phyloP scores from a whole-genome alignment of 2,113 vertebrate species.

The Eulacestoma nigropectus region DNA sequence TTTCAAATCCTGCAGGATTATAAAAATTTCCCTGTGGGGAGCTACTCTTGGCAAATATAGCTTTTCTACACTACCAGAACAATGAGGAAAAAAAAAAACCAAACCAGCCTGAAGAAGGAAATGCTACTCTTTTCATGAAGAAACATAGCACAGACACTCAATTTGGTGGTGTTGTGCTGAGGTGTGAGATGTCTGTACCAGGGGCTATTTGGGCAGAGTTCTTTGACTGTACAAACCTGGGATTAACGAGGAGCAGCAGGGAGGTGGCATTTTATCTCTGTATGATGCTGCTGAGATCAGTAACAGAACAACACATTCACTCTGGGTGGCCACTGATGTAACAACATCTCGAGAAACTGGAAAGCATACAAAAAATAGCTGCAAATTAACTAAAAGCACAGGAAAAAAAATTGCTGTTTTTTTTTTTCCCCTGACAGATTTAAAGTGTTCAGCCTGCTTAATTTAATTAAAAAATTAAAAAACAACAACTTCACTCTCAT shows the following conservation, averaged over 20 bases:
- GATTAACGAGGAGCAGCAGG: constrained; percentile 49
- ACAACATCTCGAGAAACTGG: background rate
- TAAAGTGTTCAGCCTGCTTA: background rate
- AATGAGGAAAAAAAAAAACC: background rate
- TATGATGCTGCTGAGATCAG: constrained; percentile 19
- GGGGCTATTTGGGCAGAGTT: background rate
- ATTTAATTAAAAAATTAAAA: background rate
- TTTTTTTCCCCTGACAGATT: rapidly evolving
- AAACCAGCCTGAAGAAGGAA: background rate
- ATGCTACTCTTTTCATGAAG: background rate
- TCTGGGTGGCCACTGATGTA: background rate
- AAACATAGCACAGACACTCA: background rate
- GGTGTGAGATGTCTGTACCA: background rate
- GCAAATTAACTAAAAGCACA: background rate
- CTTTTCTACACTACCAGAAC: background rate
- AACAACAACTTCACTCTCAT: background rate
- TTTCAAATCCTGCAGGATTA: background rate
- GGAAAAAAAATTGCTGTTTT: rapidly evolving
- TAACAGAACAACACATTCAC: background rate
- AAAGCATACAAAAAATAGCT: background rate
- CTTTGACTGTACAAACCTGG: background rate
- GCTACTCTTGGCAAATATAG: background rate
- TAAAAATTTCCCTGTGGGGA: background rate
- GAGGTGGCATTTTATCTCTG: constrained; percentile 39
- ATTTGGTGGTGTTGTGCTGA: background rate